Conservation (phyloP, 2,113 vertebrate species). For the Sturnira hondurensis region DNA sequence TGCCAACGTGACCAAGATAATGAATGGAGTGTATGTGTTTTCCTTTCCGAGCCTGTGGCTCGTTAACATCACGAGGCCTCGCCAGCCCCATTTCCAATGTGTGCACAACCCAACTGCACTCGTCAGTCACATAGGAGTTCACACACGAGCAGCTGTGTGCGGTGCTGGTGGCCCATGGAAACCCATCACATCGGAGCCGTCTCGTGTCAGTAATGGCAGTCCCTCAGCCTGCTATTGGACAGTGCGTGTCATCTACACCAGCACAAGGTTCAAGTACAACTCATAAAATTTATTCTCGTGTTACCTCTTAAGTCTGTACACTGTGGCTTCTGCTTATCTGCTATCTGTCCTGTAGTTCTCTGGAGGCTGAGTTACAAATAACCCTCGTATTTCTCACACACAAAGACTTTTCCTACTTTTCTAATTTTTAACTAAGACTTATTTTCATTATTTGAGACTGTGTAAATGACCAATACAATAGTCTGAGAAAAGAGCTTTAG, state of each 20-base stretch:
- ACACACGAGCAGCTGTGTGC: not conserved
- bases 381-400: slow-evolving; percentile 29
- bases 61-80: not conserved
- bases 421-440: slow-evolving; percentile 39
- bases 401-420: slow-evolving; percentile 11
- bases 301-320: not conserved
- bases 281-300: not conserved
- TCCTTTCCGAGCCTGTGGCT: not conserved
- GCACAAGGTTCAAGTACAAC: not conserved
- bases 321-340: not conserved
- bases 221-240: not conserved
- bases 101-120: not conserved
- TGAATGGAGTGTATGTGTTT: not conserved
- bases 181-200: not conserved
- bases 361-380: not conserved
- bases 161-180: not conserved
- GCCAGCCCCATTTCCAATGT: not conserved
- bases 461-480: slow-evolving; percentile 12
- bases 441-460: not conserved
- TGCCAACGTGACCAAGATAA: not conserved
- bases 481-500: not conserved
- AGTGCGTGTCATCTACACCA: not conserved
- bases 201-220: not conserved
- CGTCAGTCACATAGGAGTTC: not conserved
- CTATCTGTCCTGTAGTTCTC: not conserved